Evolutionary conservation across 1,140 invertebrate genomes (phyloP), one percentile per base, ranked within the genome.

Genomic region (Dendroctonus ponderosae): DNA sequence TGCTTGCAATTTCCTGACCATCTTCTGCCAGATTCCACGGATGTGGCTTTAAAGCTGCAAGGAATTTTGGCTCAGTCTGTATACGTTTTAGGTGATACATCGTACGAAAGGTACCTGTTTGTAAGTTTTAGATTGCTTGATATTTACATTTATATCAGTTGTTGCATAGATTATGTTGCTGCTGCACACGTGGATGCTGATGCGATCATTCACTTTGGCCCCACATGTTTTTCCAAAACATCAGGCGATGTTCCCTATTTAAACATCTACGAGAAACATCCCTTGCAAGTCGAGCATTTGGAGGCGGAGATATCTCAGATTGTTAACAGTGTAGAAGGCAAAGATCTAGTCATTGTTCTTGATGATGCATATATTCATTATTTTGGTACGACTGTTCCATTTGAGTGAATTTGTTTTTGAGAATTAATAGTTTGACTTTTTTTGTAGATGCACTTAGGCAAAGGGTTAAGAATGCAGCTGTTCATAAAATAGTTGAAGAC

Each of bases 1-100:
- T 94, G 92, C 67, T 78, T 97, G 51, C 94, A 97, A 83, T 96
- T 97, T 80, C 94, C 94, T 8, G 94, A 97, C 81, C 82, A 87
- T 41, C 80, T 93, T 52, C 80, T 97, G 62, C 69, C 76, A 37
- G 83, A 91, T 79, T 87, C 93, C 60, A 82, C 85, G n/a, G 75
- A 82, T 62, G 84, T 97, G 64, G 84, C 85, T 65, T 79, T 85
- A 50, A 79, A 80, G 72, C 79, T 97, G 11, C 86, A 89, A 75
- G 79, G 82, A 51, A 73, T 72, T 65, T 72, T 85, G 46, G 79
- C 82, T 14, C 79, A 79, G 65, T 85, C 88, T 74, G 76, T 94
- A 0, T 96, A 89, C 75, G 90, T 97, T 72, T 80, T 97, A 26
- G 94, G 90, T n/a, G 94, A 98, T 74, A 95, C 93, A 14, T 90